Conservation (phyloP, 2,113 vertebrate genomes). For the Asarcornis scutulata region DNA sequence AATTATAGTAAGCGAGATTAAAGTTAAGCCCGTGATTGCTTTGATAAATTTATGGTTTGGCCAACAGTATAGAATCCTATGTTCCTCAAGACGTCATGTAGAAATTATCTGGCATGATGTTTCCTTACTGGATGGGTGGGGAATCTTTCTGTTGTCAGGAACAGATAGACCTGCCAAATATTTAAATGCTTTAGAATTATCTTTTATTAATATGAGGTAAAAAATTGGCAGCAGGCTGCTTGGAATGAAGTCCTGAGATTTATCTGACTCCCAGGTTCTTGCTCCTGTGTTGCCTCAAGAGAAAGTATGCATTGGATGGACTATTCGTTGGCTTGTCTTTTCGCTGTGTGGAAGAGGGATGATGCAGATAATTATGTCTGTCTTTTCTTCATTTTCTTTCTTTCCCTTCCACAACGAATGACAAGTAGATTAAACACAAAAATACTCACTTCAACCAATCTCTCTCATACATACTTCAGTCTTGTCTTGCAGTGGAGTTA, state of each 20-base stretch:
- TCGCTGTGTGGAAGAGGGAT: not conserved
- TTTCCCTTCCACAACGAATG: not conserved
- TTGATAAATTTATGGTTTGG: not conserved
- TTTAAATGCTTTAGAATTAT: not conserved
- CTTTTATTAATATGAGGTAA: not conserved
- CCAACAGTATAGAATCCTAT: not conserved
- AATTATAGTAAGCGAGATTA: not conserved
- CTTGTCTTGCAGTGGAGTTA: not conserved
- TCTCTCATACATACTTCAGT: accelerated
- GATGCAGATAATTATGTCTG: not conserved
- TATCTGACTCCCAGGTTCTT: not conserved
- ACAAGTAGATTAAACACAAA: not conserved
- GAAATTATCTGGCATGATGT: not conserved
- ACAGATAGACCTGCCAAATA: not conserved
- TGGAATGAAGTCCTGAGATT: not conserved
- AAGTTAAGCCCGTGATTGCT: not conserved
- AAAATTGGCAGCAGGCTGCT: not conserved
- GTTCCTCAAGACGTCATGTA: not conserved
- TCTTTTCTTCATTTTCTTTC: not conserved
- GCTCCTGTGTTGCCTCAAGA: not conserved
- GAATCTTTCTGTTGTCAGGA: not conserved
- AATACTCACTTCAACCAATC: not conserved
- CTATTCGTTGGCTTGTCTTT: not conserved
- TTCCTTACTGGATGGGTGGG: not conserved
- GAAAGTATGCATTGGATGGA: not conserved